Base-by-base conservation (phyloP, 2,113 vertebrate genomes). In the Psephotus haematonotus region DNA sequence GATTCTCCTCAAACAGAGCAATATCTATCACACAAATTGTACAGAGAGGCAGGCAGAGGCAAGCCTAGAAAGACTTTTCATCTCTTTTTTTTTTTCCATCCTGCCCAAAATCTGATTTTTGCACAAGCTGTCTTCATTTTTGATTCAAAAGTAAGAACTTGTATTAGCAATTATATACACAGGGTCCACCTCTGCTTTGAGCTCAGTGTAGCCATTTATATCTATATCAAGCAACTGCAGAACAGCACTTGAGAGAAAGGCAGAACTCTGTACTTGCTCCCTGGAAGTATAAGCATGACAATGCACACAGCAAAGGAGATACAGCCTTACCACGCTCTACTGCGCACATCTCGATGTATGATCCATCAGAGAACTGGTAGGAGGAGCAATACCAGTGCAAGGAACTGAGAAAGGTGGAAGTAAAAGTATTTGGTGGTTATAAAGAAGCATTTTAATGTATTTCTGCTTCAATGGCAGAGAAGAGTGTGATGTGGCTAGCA, bases 261-360 rank as follows among this genome's bases (percentile, higher is more conserved):
- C 37, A 94, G 65, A 63, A 50, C 19, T 25, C 84, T 57, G n/a
- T 23, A 37, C 63, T 20, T 24, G 24, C 35, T 65, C 50, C 11
- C 52, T 86, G 33, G 39, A 77, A 75, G 20, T 0, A 0, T 4
- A 29, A 69, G 37, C 14, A 39, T 2, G 9, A 43, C 25, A 76
- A 37, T 0, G 2, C 19, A 4, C 0, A 0, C 10, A n/a, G 23
- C 29, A 70, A 60, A 65, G 27, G 10, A 62, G 47, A 33, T 6
- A 17, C 35, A 84, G 33, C 43, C 44, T 55, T 15, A 25, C 31
- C 35, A 24, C 0, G 0, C 74, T 65, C 29, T 52, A 13, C 43
- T 50, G n/a, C 18, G 31, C 3, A 25, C 29, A 64, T 23, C 0
- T 0, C 3, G 1, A 17, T 22, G 50, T 50, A 25, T 35, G 49